Base-by-base conservation (phyloP, 2,888 invertebrate species). In the Mythimna ferrago region DNA sequence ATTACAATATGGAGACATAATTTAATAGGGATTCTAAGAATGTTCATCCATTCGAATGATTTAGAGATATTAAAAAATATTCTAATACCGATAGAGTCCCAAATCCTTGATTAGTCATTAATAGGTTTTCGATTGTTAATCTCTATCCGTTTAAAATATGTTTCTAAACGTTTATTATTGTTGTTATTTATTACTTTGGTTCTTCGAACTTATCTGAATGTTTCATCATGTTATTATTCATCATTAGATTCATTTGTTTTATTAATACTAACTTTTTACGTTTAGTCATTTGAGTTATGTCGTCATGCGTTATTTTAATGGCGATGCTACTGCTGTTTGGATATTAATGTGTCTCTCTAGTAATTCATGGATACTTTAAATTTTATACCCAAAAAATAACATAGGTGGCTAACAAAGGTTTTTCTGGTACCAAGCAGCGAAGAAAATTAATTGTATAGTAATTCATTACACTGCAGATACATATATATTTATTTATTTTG, bases 21-120 rank as follows among this genome's bases (percentile, higher is more conserved):
- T 93, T 92, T 91, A 92, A 88, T 89, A 87, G 86, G 87, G 90
- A 88, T 93, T 92, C 92, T 84, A 87, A 91, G 94, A 95, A 95
- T 92, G 89, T 83, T 85, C 83, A 87, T 87, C 87, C 87, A 80
- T 82, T 88, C 75, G 72, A 78, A 92, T 94, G 93, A 94, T 94
- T 93, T 94, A 94, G 80, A 85, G 90, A 89, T 91, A 93, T 93
- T 93, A 92, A 90, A 93, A 89, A 89, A 90, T 90, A 89, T 91
- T 90, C 78, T 86, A 88, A 90, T 89, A 81, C 88, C 82, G 78
- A 85, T 87, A 82, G 83, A 88, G 86, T 89, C 89, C 89, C 87
- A 91, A 92, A 92, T 92, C 91, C 91, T 89, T 92, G 90, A 92
- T 93, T 92, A 93, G 89, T 92, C 92, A 93, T 93, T 93, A 93